Evolutionary conservation across 2,797 vertebrate species (phyloP).

Genomic region (Cirrhinus molitorella): DNA sequence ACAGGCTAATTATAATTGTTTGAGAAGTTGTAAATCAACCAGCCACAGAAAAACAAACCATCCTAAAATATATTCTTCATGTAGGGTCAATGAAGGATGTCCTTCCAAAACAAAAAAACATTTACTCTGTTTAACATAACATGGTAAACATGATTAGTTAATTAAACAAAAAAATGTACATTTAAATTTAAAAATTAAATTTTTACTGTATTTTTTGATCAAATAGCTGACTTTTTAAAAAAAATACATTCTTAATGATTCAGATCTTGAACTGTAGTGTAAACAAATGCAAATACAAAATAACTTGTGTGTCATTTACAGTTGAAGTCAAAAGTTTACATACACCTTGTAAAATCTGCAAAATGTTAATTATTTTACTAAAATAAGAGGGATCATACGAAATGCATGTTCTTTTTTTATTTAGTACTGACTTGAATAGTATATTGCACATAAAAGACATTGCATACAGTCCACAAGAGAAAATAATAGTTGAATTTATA

Average conservation of each 20-base stretch:
- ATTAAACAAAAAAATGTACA: no score
- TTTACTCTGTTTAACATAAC: background rate
- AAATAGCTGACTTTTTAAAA: background rate
- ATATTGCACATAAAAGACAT: no score
- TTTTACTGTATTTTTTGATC: background rate
- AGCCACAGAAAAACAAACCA: background rate
- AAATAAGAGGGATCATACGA: no score
- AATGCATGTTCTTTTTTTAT: no score
- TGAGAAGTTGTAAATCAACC: background rate
- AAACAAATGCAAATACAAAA: background rate
- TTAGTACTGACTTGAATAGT: no score
- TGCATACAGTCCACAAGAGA: no score
- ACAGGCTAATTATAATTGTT: background rate
- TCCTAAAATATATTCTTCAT: background rate
- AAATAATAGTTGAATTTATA: no score
- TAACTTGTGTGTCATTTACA: background rate
- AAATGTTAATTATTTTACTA: no score
- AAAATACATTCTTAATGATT: background rate
- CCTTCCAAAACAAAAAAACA: background rate
- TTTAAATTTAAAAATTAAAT: no score
- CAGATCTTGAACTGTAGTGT: background rate
- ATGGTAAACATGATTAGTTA: background rate
- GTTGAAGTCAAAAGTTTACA: no score
- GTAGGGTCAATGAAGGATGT: background rate
- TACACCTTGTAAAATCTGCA: no score